These are phyloP conservation scores for Anthophora plumipes DNA, from an alignment of 2,888 invertebrate genomes.

Conservation along the genomic window DNA sequence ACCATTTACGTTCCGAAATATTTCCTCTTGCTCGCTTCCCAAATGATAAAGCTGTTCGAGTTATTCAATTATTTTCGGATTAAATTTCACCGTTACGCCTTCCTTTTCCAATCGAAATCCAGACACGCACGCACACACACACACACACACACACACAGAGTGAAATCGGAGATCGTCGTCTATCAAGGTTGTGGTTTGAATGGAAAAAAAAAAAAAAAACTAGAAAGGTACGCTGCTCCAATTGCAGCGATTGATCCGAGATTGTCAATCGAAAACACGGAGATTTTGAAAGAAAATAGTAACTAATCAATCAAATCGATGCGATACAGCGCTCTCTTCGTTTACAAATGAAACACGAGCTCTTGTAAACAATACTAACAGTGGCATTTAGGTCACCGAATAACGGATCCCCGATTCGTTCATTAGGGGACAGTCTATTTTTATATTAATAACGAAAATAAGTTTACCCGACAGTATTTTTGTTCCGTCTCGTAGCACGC, in stretches of 20 bases:
- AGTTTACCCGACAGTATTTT: slow-evolving; percentile 44
- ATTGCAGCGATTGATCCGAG: neutral
- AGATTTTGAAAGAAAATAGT: neutral
- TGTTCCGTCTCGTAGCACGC: slow-evolving; percentile 27
- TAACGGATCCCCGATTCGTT: slow-evolving; percentile 36
- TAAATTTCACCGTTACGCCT: no score
- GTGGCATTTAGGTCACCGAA: slow-evolving; percentile 45
- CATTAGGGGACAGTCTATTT: slow-evolving; percentile 42
- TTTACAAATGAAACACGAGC: neutral
- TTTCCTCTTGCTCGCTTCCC: neutral
- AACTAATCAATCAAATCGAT: neutral
- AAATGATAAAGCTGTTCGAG: neutral
- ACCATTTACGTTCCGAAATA: neutral
- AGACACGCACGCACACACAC: no score
- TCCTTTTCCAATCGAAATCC: no score
- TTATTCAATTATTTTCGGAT: no score
- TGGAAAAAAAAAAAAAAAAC: no score
- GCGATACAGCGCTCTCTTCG: no score
- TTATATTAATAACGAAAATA: slow-evolving; percentile 57
- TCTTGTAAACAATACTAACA: slow-evolving; percentile 15
- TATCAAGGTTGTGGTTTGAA: neutral
- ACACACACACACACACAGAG: no score
- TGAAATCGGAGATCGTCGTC: no score
- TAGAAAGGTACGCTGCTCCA: neutral
- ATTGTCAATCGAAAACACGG: neutral